Conservation (phyloP, 2,888 invertebrate genomes). For the Nineta flava region DNA sequence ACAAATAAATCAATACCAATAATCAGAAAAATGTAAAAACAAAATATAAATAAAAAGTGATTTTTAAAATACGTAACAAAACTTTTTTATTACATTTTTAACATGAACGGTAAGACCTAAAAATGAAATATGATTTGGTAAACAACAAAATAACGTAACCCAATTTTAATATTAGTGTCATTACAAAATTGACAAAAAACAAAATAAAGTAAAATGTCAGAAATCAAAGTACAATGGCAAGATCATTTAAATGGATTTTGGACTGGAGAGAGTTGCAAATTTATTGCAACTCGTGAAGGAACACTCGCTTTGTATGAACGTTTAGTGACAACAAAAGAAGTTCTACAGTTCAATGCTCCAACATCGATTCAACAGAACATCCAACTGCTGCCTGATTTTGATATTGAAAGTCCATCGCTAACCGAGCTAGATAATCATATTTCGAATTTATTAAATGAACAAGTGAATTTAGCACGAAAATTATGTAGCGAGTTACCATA, state of each 20-base stretch:
- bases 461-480: conserved; percentile 34
- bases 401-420: conserved; percentile 28
- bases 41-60: no score
- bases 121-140: no score
- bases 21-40: no score
- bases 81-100: no score
- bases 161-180: not conserved
- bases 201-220: conserved; percentile 1
- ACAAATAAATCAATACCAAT: no score
- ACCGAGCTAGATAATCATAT: conserved; percentile 37
- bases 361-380: conserved; percentile 11
- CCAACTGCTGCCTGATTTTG: conserved; percentile 34
- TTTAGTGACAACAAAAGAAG: conserved; percentile 35
- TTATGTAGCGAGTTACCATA: conserved; percentile 40
- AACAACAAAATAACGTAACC: not conserved
- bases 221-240: conserved; percentile 30
- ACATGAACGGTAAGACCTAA: no score
- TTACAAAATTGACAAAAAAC: not conserved
- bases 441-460: conserved; percentile 31
- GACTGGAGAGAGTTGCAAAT: conserved; percentile 39
- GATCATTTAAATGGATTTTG: conserved; percentile 40
- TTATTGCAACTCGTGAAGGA: conserved; percentile 33
- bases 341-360: conserved; percentile 22
- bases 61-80: no score
- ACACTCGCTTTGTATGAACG: conserved; percentile 35